Evolutionary conservation across 2,888 invertebrate species (phyloP), one percentile per base, ranked within the genome.

Genomic region (Chorisops tibialis): DNA sequence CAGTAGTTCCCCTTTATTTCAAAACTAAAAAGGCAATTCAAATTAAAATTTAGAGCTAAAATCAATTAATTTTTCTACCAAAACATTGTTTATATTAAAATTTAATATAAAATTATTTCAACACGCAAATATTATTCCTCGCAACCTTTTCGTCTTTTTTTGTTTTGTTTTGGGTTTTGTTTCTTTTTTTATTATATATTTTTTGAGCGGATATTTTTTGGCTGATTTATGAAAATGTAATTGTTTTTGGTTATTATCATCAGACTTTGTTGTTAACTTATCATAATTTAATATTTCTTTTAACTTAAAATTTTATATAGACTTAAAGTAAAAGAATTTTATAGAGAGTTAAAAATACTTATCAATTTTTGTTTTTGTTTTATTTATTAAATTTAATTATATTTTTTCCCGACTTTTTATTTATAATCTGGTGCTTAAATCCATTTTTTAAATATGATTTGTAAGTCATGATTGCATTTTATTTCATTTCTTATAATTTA

Each of bases 101-200:
- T 56, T 9, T 9, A 30, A 30, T 37, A 30, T 59, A 21, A 37
- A 43, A 63, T 61, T 51, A 50, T 38, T 22, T 75, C 77, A 77
- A 76, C 77, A 77, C 77, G 73, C 77, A 77, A 74, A 77, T 77
- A 77, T 77, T 77, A 77, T 77, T 77, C 76, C 77, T 77, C 77
- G 77, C 77, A 77, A 72, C 77, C 77, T 75, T 35, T 48, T 62
- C 19, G 61, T 54, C 37, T 62, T 43, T 21, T 41, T 66, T 63
- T 24, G 52, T 51, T 66, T 63, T 54, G 22, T 45, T 59, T n/a
- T n/a, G n/a, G n/a, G 61, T 68, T 65, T 47, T 41, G 35, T 18
- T 45, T 9, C 9, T 18, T 45, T 45, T 19, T 45, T 18, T 45
- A 18, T 3, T 45, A 45, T 45, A 45, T 2, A 3, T 14, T 16